Conservation (phyloP, 2,113 vertebrate genomes). For the Porphyrio hochstetteri region DNA sequence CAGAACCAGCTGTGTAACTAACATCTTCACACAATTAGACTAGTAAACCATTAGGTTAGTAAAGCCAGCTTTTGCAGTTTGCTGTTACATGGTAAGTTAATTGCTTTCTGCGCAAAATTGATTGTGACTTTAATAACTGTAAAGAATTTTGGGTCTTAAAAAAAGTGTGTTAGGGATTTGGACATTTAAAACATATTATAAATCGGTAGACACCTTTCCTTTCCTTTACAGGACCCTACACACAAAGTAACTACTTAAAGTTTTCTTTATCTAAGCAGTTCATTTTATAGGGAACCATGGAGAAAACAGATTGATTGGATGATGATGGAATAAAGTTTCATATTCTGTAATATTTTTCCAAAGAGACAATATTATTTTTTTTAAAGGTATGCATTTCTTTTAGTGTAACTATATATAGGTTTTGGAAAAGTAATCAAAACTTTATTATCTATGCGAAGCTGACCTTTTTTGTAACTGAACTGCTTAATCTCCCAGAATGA, state of each 20-base stretch:
- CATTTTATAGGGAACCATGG: neutral
- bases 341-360: neutral
- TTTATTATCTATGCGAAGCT: neutral
- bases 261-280: neutral
- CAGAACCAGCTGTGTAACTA: neutral
- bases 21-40: neutral
- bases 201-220: neutral
- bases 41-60: neutral
- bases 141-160: neutral
- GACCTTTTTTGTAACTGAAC: neutral
- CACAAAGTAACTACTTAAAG: neutral
- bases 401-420: neutral
- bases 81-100: neutral
- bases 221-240: neutral
- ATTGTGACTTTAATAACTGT: neutral
- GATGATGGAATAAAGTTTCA: neutral
- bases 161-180: neutral
- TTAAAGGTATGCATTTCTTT: neutral
- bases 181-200: neutral
- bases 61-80: neutral
- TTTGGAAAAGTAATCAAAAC: slow-evolving; percentile 20
- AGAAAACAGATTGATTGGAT: neutral
- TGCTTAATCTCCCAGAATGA: neutral
- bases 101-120: neutral
- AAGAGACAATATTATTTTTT: neutral